Conservation (phyloP, 2,888 invertebrate genomes). For the Tetropium fuscum region DNA sequence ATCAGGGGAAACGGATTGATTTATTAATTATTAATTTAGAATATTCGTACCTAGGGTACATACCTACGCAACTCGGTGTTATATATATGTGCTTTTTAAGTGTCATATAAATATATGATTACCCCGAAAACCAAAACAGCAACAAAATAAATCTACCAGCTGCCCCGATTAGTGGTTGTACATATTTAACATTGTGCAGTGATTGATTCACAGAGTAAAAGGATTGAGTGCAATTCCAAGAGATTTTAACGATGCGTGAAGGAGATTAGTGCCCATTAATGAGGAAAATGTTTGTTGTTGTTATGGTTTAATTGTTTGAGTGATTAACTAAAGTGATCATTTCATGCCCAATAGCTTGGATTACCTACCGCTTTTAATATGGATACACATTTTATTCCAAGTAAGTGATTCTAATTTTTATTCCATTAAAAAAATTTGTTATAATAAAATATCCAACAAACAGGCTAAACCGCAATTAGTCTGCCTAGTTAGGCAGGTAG, state of each 20-base stretch:
- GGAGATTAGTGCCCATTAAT: conserved; percentile 40
- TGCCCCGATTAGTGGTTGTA: too few species aligned
- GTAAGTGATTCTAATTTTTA: conserved; percentile 46
- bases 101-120: too few species aligned
- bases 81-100: too few species aligned
- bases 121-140: too few species aligned
- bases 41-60: too few species aligned
- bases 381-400: conserved; percentile 38
- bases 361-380: conserved; percentile 40
- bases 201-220: conserved; percentile 40
- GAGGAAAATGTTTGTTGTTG: conserved; percentile 42
- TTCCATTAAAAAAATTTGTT: too few species aligned
- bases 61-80: too few species aligned
- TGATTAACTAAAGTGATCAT: conserved; percentile 44
- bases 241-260: conserved; percentile 42
- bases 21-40: too few species aligned
- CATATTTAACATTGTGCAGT: conserved; percentile 36
- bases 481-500: too few species aligned
- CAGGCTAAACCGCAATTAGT: too few species aligned
- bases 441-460: too few species aligned
- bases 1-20: conserved; percentile 10
- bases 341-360: conserved; percentile 40
- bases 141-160: too few species aligned
- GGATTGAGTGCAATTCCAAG: conserved; percentile 40
- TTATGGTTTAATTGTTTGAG: conserved; percentile 45